These are phyloP conservation scores for Littorina saxatilis DNA, from an alignment of 1,140 invertebrate species.

Conservation along the genomic window DNA sequence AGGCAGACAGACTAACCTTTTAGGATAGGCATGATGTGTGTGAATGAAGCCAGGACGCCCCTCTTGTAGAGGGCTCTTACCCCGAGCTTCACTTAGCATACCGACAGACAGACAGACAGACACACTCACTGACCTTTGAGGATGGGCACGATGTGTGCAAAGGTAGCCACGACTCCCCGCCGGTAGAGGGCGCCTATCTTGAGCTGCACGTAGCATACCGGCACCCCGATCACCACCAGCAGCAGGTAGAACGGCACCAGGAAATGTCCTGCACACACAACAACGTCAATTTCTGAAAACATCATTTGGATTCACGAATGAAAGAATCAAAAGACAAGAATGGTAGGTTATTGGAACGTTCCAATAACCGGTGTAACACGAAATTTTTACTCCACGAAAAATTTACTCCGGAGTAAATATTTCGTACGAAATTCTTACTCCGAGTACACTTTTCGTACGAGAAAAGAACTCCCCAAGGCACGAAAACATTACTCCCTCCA, in stretches of 20 bases:
- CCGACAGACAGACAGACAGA: conserved; percentile 46
- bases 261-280: conserved; percentile 61
- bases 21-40: conserved; percentile 62
- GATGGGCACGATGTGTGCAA: conserved; percentile 64
- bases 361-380: too few species aligned
- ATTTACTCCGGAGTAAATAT: too few species aligned
- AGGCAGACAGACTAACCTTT: conserved; percentile 68
- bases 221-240: conserved; percentile 65
- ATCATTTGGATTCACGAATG: too few species aligned
- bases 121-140: conserved; percentile 64
- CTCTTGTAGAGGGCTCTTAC: conserved; percentile 65
- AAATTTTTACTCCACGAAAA: too few species aligned
- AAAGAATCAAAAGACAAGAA: too few species aligned
- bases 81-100: conserved; percentile 69
- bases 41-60: conserved; percentile 66
- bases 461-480: too few species aligned
- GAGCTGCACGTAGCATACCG: conserved; percentile 67
- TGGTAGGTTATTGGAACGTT: too few species aligned
- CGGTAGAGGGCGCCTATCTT: conserved; percentile 68
- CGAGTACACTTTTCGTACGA: too few species aligned
- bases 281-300: too few species aligned
- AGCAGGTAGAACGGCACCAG: conserved; percentile 67
- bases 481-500: too few species aligned
- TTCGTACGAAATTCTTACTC: too few species aligned
- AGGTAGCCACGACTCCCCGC: conserved; percentile 64